Base-by-base conservation (phyloP, 2,888 invertebrate species). In the Cylloceria caligata region DNA sequence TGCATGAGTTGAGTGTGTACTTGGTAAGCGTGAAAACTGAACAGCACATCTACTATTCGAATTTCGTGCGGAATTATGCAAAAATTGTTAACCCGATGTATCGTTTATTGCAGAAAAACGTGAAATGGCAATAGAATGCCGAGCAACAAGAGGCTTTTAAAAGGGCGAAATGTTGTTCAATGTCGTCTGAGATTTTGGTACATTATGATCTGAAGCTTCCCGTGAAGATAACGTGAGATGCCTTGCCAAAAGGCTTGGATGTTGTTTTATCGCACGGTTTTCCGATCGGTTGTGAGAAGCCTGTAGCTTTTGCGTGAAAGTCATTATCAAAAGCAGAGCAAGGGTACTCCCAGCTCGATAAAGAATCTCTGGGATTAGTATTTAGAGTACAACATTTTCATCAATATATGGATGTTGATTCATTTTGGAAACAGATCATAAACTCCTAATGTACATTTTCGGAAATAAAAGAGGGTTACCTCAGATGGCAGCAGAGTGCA, bases 21-120 rank as follows among this genome's bases (percentile, higher is more conserved):
- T n/a, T n/a, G n/a, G n/a, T n/a, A n/a, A n/a, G n/a, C n/a, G n/a
- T n/a, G n/a, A n/a, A n/a, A n/a, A n/a, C n/a, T n/a, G n/a, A n/a
- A n/a, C n/a, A n/a, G 57, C 1, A 60, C 5, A 57, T 60, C 34
- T 71, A 71, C 60, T 71, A 71, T 60, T n/a, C 65, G 0, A 67
- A 67, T 24, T 65, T 75, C 9, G 67, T 75, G 0, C 42, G 34
- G 9, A 55, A 75, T 11, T 75, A 55, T 55, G 24, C 64, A 0
- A 30, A 1, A 9, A 30, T 71, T 13, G 71, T 71, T 30, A 19
- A 60, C 36, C 62, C 34, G n/a, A n/a, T n/a, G n/a, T n/a, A n/a
- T n/a, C n/a, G n/a, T n/a, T n/a, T n/a, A n/a, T n/a, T n/a, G n/a
- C n/a, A n/a, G n/a, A n/a, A n/a, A n/a, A n/a, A n/a, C n/a, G n/a